These are phyloP conservation scores for Melanitta fusca DNA, from an alignment of 2,797 vertebrate genomes.

Conservation along the genomic window DNA sequence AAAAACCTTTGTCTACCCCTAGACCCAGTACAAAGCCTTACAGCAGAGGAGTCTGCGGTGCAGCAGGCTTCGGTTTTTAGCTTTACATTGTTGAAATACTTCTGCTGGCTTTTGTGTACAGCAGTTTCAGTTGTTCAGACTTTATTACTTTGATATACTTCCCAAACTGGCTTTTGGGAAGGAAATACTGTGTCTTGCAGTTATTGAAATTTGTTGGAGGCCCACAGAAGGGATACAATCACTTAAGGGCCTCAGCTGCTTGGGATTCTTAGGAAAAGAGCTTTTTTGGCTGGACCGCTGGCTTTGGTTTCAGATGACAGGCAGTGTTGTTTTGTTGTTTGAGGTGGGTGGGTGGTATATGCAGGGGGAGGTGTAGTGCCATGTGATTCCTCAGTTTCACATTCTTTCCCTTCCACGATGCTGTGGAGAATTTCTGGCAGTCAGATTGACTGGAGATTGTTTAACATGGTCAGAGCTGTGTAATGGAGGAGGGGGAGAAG, in stretches of 20 bases:
- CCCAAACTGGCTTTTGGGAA: constrained; percentile 52
- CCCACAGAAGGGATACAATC: constrained; percentile 81
- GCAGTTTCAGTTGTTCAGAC: constrained; percentile 19
- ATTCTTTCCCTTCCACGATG: constrained; percentile 61
- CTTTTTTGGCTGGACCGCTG: constrained; percentile 37
- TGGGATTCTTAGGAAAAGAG: constrained; percentile 62
- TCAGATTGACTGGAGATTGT: constrained; percentile 30
- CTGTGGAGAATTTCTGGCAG: constrained; percentile 64
- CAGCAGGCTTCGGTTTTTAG: neutral
- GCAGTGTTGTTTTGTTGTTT: constrained; percentile 76
- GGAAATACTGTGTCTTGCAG: constrained; percentile 13
- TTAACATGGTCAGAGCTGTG: neutral
- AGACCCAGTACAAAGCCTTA: neutral
- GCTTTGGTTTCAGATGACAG: constrained; percentile 79
- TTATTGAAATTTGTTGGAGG: constrained; percentile 59
- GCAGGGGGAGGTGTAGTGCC: constrained; percentile 51
- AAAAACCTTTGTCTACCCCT: neutral
- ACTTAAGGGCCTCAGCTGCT: constrained; percentile 65
- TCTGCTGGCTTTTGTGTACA: constrained; percentile 34
- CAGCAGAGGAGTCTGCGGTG: neutral
- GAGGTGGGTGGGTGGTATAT: constrained; percentile 51
- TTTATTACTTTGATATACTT: constrained; percentile 47
- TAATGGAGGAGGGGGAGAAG: neutral
- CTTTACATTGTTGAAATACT: constrained; percentile 29
- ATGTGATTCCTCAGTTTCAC: constrained; percentile 54